Conservation (phyloP, 1,140 invertebrate species). For the Hydropsyche tenuis region DNA sequence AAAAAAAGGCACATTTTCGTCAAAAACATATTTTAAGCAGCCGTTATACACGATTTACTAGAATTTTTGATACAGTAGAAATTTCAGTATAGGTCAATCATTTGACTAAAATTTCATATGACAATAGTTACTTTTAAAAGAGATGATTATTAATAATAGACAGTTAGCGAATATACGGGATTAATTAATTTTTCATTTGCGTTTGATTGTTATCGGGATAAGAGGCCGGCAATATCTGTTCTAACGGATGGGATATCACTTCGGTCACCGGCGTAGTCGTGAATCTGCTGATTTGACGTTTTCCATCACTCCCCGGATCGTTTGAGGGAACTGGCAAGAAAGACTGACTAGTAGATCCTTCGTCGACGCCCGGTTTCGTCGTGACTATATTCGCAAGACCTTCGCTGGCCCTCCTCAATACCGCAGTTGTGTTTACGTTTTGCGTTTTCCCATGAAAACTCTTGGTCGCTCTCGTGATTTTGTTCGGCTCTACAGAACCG, state of each 20-base stretch:
- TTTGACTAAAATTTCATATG: no score
- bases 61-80: no score
- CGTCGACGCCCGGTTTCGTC: neutral
- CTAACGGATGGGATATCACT: conserved; percentile 45
- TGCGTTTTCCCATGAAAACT: conserved; percentile 59
- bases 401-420: conserved; percentile 54
- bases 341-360: neutral
- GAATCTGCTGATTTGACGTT: conserved; percentile 41
- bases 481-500: conserved; percentile 60
- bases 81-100: no score
- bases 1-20: no score
- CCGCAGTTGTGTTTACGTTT: conserved; percentile 33
- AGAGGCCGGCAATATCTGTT: conserved; percentile 53
- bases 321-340: neutral
- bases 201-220: neutral
- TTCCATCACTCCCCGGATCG: conserved; percentile 15
- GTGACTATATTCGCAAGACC: conserved; percentile 16
- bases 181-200: neutral
- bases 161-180: no score
- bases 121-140: no score
- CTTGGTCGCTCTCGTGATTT: conserved; percentile 57
- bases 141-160: no score
- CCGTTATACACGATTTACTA: no score
- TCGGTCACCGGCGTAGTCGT: conserved; percentile 47
- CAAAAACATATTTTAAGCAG: no score